A percentile compares a stretch with the other conserved stretches of the same genome.
Conservation (phyloP, 2,888 invertebrate genomes). For the Nesidiocoris tenuis region DNA sequence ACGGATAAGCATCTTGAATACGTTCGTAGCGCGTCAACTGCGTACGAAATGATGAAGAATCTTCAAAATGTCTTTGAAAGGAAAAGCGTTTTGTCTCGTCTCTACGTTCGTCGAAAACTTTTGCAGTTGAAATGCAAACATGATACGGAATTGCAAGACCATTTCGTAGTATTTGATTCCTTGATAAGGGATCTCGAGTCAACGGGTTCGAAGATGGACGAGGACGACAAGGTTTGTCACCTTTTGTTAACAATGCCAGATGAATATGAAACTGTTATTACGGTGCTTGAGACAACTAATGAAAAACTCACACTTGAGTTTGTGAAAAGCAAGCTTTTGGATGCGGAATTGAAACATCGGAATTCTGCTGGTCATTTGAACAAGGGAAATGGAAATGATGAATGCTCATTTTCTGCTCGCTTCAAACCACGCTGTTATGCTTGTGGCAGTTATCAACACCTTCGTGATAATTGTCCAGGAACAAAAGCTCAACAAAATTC, state of each 20-base stretch:
- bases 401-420: neutral
- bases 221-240: slow-evolving; percentile 40
- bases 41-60: slow-evolving; percentile 14
- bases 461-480: neutral
- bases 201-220: slow-evolving; percentile 37
- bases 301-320: slow-evolving; percentile 36
- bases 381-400: neutral
- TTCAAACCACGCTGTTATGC: neutral
- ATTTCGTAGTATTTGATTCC: slow-evolving; percentile 42
- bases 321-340: slow-evolving; percentile 33
- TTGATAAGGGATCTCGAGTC: slow-evolving; percentile 36
- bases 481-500: neutral
- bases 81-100: slow-evolving; percentile 3
- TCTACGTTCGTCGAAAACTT: neutral
- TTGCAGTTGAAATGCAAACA: neutral
- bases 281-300: slow-evolving; percentile 37
- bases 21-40: slow-evolving; percentile 13
- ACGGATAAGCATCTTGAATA: slow-evolving; percentile 39
- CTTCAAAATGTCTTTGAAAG: slow-evolving; percentile 37
- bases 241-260: slow-evolving; percentile 37
- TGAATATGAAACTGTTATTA: slow-evolving; percentile 30
- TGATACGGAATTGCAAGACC: neutral
- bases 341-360: slow-evolving; percentile 12
- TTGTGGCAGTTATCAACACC: neutral
- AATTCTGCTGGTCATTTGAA: neutral